Evolutionary conservation across 2,797 vertebrate genomes (phyloP).

Genomic region (Coccyzus lansbergi): DNA sequence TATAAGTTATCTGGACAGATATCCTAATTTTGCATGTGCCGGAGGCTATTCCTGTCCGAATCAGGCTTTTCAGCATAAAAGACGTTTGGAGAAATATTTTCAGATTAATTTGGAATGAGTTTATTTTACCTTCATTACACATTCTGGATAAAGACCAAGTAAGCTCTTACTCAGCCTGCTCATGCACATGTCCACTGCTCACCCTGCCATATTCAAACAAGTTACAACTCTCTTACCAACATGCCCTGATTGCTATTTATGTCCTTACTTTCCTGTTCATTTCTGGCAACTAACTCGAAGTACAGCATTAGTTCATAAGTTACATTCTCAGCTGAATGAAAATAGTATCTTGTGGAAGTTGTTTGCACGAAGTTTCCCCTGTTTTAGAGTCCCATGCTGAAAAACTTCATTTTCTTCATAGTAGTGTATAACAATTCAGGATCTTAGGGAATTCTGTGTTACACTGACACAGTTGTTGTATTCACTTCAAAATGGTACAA

Average conservation of each 20-base stretch:
- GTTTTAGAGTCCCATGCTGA: background rate
- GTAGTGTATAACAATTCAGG: background rate
- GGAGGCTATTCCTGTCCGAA: background rate
- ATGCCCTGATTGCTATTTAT: background rate
- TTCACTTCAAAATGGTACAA: background rate
- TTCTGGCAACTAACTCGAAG: background rate
- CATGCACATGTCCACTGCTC: background rate
- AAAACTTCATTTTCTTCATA: background rate
- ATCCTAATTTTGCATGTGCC: background rate
- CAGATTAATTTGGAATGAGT: background rate
- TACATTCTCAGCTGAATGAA: background rate
- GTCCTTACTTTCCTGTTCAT: background rate
- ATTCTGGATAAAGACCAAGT: background rate
- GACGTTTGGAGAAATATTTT: background rate
- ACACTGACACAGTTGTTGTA: background rate
- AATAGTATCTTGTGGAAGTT: background rate
- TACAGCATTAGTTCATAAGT: background rate
- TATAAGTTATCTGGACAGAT: background rate
- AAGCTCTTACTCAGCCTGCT: background rate
- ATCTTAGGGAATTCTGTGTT: background rate
- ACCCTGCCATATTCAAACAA: background rate
- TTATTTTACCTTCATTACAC: background rate
- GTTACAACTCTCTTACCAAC: background rate
- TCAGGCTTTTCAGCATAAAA: background rate
- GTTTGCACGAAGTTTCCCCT: background rate